phyloP scores from a whole-genome alignment of 2,797 vertebrate species.

The Mionectes olivaceus region DNA sequence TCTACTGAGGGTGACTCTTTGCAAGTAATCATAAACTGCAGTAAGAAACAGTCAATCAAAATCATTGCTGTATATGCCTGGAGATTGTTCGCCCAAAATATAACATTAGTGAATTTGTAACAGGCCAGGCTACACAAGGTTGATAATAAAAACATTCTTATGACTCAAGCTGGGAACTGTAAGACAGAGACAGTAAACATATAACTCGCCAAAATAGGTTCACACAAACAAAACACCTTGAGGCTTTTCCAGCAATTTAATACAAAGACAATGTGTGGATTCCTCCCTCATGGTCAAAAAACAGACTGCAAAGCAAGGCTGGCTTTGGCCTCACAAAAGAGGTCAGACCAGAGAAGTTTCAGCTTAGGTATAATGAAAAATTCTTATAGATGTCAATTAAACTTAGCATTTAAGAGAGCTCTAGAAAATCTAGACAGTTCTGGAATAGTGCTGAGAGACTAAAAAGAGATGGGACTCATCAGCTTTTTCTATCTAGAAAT shows the following conservation, averaged over 20 bases:
- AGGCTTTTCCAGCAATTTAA: not conserved
- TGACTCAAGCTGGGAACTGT: not conserved
- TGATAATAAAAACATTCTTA: not conserved
- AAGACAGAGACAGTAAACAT: not conserved
- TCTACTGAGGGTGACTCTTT: not conserved
- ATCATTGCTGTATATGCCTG: not conserved
- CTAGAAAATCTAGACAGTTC: not conserved
- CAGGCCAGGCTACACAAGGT: not conserved
- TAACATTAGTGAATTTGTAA: conserved; percentile 27
- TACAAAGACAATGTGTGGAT: not conserved
- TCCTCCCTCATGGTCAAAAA: not conserved
- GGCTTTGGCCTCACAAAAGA: not conserved
- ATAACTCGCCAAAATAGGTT: not conserved
- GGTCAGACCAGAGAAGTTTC: not conserved
- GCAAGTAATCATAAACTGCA: conserved; percentile 26
- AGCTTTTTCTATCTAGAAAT: not conserved
- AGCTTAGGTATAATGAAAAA: not conserved
- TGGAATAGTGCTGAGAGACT: not conserved
- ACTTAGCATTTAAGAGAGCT: not conserved
- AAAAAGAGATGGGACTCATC: not conserved
- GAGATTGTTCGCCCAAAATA: conserved; percentile 23
- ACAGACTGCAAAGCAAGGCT: not conserved
- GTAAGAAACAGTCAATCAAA: conserved; percentile 33
- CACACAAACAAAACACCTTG: not conserved
- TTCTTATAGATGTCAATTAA: not conserved